Percentiles rank a stretch among this genome's conserved stretches.
phyloP scores from a whole-genome alignment of 2,888 invertebrate genomes.

The Falcaria lacertinaria region DNA sequence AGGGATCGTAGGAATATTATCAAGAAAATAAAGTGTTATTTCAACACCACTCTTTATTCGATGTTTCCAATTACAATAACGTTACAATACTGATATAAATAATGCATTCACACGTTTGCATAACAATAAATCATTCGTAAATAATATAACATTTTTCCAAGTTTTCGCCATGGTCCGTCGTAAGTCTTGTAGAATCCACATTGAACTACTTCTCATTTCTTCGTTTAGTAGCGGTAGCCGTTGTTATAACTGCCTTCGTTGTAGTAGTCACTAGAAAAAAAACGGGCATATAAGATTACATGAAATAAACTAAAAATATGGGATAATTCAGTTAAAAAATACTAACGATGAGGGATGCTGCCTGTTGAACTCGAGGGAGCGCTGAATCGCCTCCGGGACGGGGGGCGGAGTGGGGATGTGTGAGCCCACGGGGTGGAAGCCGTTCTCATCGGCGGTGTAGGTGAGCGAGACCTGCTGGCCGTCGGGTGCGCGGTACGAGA shows the following conservation, averaged over 20 bases:
- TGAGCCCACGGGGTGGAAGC: constrained; percentile 80
- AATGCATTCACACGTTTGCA: constrained; percentile 8
- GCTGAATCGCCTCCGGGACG: constrained; percentile 75
- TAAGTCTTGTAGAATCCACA: too few relatives aligned
- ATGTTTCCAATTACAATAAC: constrained; percentile 22
- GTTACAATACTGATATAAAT: constrained; percentile 34
- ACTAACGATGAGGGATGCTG: constrained; percentile 57
- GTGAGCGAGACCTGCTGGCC: constrained; percentile 79
- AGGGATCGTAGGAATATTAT: too few relatives aligned
- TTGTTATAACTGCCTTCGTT: constrained; percentile 35
- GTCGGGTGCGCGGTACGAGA: constrained; percentile 82
- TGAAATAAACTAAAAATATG: too few relatives aligned
- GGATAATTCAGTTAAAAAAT: too few relatives aligned
- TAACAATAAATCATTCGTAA: too few relatives aligned
- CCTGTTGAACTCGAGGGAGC: constrained; percentile 61
- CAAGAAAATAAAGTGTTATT: too few relatives aligned
- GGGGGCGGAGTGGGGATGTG: constrained; percentile 80
- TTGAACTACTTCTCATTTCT: too few relatives aligned
- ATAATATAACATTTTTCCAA: neutral
- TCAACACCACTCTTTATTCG: constrained; percentile 33
- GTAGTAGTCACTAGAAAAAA: constrained; percentile 39
- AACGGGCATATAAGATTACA: neutral
- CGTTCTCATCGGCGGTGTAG: constrained; percentile 85
- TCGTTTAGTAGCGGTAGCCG: constrained; percentile 38
- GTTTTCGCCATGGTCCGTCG: constrained; percentile 12